Evolutionary conservation across 2,888 invertebrate species (phyloP).

Genomic region (Trichopoda pennipes): DNA sequence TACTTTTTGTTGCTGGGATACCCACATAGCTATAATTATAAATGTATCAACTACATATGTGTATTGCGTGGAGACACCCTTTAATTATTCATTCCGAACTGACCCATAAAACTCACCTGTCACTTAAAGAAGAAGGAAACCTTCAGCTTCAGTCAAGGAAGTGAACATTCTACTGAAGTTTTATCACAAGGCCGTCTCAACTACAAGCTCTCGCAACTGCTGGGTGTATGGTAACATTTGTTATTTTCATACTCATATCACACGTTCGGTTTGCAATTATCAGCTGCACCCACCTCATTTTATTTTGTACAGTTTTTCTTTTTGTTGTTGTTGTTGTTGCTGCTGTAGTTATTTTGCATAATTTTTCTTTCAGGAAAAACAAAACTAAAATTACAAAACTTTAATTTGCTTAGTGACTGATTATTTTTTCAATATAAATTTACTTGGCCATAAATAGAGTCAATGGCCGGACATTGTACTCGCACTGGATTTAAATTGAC

Average conservation of each 20-base stretch:
- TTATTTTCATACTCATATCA: slow-evolving; percentile 2
- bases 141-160: too few relatives aligned
- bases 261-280: slow-evolving; percentile 9
- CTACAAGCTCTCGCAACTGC: background rate
- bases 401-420: slow-evolving; percentile 40
- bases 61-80: too few relatives aligned
- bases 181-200: too few relatives aligned
- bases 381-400: slow-evolving; percentile 38
- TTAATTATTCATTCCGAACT: too few relatives aligned
- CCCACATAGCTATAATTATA: too few relatives aligned
- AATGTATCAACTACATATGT: too few relatives aligned
- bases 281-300: slow-evolving; percentile 56
- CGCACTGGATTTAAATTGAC: slow-evolving; percentile 49
- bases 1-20: too few relatives aligned
- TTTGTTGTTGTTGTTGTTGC: slow-evolving; percentile 4
- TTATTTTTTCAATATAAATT: background rate
- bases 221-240: background rate
- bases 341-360: slow-evolving; percentile 16
- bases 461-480: slow-evolving; percentile 65
- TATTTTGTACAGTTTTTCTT: slow-evolving; percentile 9
- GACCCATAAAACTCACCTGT: too few relatives aligned
- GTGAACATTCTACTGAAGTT: too few relatives aligned
- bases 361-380: slow-evolving; percentile 31
- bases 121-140: too few relatives aligned
- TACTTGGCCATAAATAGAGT: slow-evolving; percentile 26